Percentiles rank a stretch among this genome's conserved stretches.
phyloP scores from a whole-genome alignment of 92 coral and sea anemone genomes.

The Parazoanthus swiftii region DNA sequence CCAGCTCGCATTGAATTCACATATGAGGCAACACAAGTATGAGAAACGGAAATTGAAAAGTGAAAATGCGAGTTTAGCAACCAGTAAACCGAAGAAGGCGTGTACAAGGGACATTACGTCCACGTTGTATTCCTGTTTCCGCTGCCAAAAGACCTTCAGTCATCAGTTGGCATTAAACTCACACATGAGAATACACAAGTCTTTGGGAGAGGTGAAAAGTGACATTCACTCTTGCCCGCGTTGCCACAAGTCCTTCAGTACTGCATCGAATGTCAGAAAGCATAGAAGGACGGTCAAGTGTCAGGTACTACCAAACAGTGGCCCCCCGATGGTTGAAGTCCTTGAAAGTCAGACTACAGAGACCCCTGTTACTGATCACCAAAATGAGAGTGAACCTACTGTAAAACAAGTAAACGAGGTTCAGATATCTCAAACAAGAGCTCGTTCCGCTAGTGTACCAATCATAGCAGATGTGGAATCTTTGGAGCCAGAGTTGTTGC shows the following conservation, averaged over 20 bases:
- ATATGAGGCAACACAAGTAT: slow-evolving; percentile 29
- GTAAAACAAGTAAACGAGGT: neutral
- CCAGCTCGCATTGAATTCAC: slow-evolving; percentile 32
- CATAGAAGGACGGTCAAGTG: slow-evolving; percentile 8
- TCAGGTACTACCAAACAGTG: neutral
- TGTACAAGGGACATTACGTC: neutral
- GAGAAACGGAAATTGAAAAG: neutral
- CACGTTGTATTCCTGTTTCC: neutral
- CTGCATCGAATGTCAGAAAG: slow-evolving; percentile 21
- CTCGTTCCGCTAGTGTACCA: neutral
- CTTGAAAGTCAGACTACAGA: neutral
- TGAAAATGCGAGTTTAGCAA: neutral
- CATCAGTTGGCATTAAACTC: slow-evolving; percentile 23
- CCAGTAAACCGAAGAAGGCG: slow-evolving; percentile 7
- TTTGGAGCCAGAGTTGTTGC: neutral
- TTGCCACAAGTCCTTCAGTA: slow-evolving; percentile 15
- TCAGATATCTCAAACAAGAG: neutral
- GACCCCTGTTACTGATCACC: neutral
- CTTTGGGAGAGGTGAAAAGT: too few species aligned
- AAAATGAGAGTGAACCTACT: neutral
- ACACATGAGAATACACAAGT: slow-evolving; percentile 26
- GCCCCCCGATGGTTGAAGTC: neutral
- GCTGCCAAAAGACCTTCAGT: neutral
- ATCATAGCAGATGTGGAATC: neutral
- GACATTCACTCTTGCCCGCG: neutral